Base-by-base conservation (phyloP, 1,140 invertebrate species). In the Tetramorium parvispinum region DNA sequence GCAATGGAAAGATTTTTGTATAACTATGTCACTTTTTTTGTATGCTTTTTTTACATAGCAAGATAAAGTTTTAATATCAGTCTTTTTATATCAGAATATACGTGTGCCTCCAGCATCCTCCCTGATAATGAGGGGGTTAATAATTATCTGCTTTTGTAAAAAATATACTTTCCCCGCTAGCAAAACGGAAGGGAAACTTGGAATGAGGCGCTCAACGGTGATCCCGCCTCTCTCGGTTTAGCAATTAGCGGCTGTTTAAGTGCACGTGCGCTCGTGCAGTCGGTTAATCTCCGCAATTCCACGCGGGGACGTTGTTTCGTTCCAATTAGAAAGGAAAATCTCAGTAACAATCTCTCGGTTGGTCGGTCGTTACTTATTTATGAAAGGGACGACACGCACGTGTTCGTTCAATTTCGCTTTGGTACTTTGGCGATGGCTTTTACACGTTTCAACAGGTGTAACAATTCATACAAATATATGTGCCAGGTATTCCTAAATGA, bases 201-300 rank as follows among this genome's bases (percentile, higher is more conserved):
- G 49, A 81, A 43, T 43, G 21, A 53, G 63, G 46, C 55, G 75
- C 24, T 70, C 65, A 70, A 70, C 66, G 43, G 46, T 32, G n/a
- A 46, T 37, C 8, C 32, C 10, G 55, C 24, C 53, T 73, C 53
- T 78, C 76, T 73, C 71, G 63, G 27, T 77, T 77, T 71, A 90
- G 91, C 93, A 95, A 95, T 95, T 95, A 95, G 92, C 89, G 88
- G 88, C 73, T 92, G 87, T 93, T 95, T 94, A 94, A 92, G 87
- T 88, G 92, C 94, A 94, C 94, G 94, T 95, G 94, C 92, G 73
- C 91, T 87, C 90, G 85, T 92, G 90, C 92, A 88, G 91, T 85
- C 88, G 90, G 90, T 88, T 94, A 94, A 94, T 94, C 93, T 92
- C 82, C 85, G 89, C 90, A 91, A 92, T 89, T 93, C 92, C 71